Conservation (phyloP, 2,888 invertebrate species). For the Ornithoptera priamus region DNA sequence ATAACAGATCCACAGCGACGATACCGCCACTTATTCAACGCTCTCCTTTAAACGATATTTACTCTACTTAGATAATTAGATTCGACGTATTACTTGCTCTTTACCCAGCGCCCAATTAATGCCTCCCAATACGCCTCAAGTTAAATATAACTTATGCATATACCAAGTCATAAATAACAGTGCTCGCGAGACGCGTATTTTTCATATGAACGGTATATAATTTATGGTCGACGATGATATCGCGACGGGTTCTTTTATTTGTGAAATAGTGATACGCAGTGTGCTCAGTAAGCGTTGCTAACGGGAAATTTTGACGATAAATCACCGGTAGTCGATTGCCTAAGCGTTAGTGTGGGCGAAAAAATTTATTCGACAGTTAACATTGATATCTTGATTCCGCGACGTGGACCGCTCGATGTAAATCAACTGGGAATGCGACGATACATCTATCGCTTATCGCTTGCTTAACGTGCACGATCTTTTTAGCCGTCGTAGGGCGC, state of each 20-base stretch:
- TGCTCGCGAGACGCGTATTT: constrained; percentile 73
- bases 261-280: constrained; percentile 79
- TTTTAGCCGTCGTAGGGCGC: constrained; percentile 46
- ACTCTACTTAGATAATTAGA: constrained; percentile 38
- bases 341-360: constrained; percentile 77
- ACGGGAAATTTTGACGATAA: constrained; percentile 79
- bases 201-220: constrained; percentile 76
- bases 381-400: constrained; percentile 75
- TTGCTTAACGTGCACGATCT: constrained; percentile 32
- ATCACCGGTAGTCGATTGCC: constrained; percentile 78
- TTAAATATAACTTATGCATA: constrained; percentile 69
- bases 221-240: constrained; percentile 78
- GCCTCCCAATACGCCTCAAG: constrained; percentile 49
- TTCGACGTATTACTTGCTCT: constrained; percentile 6
- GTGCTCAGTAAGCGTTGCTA: constrained; percentile 78
- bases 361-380: constrained; percentile 72
- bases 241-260: constrained; percentile 80
- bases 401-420: constrained; percentile 49
- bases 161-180: constrained; percentile 74
- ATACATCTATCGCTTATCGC: constrained; percentile 31
- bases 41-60: constrained; percentile 23
- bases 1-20: constrained; percentile 45
- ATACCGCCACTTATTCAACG: constrained; percentile 45
- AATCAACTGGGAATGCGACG: constrained; percentile 40
- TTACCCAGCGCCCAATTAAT: constrained; percentile 42